Conservation (phyloP, 2,113 vertebrate genomes). For the Psammodynastes pulverulentus region DNA sequence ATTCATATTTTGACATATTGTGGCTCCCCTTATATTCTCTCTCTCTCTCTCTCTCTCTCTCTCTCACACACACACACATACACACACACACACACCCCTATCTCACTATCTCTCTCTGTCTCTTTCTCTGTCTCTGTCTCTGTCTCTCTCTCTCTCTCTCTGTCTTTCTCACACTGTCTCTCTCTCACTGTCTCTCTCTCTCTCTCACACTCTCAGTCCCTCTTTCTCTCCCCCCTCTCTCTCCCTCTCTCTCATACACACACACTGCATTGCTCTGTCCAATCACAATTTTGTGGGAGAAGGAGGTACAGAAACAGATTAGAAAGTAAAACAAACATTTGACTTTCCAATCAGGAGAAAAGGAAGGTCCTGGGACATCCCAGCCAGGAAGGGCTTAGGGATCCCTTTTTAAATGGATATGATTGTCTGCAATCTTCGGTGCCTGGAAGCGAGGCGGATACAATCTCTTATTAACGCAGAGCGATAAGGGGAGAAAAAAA, state of each 20-base stretch:
- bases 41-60: too few relatives aligned
- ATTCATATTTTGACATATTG: not conserved
- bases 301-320: fast-evolving
- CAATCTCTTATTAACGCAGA: not conserved
- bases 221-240: too few relatives aligned
- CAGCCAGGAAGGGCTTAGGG: too few relatives aligned
- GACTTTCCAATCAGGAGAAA: constrained; percentile 3
- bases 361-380: not conserved
- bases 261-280: not conserved
- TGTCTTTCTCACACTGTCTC: too few relatives aligned
- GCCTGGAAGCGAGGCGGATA: not conserved
- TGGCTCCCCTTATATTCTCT: not conserved
- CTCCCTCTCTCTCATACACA: fast-evolving
- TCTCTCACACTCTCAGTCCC: too few relatives aligned
- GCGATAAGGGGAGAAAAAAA: not conserved
- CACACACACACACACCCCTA: too few relatives aligned
- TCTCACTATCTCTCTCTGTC: too few relatives aligned
- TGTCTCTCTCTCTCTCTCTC: too few relatives aligned
- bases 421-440: not conserved
- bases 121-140: too few relatives aligned
- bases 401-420: not conserved
- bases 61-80: too few relatives aligned
- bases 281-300: not conserved
- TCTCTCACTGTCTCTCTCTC: too few relatives aligned
- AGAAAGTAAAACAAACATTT: not conserved